Evolutionary conservation across 2,113 vertebrate genomes (phyloP).

Genomic region (Indri indri): DNA sequence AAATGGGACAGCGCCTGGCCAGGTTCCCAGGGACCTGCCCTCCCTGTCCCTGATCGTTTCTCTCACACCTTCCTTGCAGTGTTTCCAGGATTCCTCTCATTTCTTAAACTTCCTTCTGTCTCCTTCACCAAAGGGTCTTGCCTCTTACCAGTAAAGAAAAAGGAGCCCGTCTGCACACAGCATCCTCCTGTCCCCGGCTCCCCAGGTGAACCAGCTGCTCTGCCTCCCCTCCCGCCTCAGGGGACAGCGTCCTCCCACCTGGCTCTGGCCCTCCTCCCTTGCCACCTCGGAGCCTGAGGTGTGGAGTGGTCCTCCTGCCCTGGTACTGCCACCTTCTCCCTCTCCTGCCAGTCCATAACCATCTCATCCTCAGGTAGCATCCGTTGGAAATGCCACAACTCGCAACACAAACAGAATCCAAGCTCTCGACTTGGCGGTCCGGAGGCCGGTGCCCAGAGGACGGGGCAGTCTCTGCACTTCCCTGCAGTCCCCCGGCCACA

Average conservation of each 20-base stretch:
- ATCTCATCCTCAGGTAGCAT: rapidly evolving
- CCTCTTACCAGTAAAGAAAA: background rate
- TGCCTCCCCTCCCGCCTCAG: background rate
- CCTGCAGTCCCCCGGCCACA: background rate
- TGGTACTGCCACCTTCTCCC: background rate
- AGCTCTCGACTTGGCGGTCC: background rate
- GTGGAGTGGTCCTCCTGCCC: background rate
- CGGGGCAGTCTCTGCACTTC: background rate
- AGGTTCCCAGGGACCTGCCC: background rate
- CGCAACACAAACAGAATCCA: background rate
- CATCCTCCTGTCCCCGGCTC: background rate
- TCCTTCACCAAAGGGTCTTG: background rate
- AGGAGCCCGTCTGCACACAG: background rate
- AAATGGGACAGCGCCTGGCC: no score
- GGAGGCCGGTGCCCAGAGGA: background rate
- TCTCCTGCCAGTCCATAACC: background rate
- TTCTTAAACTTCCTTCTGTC: background rate
- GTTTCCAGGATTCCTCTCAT: background rate
- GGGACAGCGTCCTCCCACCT: background rate
- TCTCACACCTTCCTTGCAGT: background rate
- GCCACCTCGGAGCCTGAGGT: background rate
- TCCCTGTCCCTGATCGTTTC: background rate
- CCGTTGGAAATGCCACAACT: background rate
- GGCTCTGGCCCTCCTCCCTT: background rate
- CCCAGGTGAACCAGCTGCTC: no score